A percentile compares a stretch with the other conserved stretches of the same genome.
These are phyloP conservation scores for Galaxea fascicularis DNA, from an alignment of 92 coral and sea anemone species.

Conservation along the genomic window DNA sequence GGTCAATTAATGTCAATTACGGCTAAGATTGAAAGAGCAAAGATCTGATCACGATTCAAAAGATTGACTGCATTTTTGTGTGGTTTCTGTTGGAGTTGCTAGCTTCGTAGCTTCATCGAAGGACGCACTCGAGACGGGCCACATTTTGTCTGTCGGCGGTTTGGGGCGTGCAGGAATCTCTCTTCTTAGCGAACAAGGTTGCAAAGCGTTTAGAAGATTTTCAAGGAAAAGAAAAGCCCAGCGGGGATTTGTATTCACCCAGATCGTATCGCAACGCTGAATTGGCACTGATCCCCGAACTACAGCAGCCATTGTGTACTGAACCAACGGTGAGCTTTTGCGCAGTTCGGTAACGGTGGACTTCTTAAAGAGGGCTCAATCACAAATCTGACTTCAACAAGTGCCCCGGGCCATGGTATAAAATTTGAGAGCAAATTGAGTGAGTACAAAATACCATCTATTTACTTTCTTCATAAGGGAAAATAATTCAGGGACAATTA, in stretches of 20 bases:
- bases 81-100: not conserved
- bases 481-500: constrained; percentile 12
- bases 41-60: constrained; percentile 37
- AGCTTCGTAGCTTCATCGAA: not conserved
- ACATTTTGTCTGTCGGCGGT: not conserved
- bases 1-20: constrained; percentile 81
- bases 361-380: constrained; percentile 19
- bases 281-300: constrained; percentile 34
- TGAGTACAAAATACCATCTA: not conserved
- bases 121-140: not conserved
- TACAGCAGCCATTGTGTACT: constrained; percentile 3
- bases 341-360: not conserved
- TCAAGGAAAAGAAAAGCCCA: constrained; percentile 6
- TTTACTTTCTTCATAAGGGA: not conserved
- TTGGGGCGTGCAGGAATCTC: not conserved
- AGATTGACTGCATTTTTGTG: constrained; percentile 39
- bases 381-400: constrained; percentile 36
- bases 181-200: not conserved
- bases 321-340: not conserved
- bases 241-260: constrained; percentile 39
- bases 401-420: constrained; percentile 8
- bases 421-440: constrained; percentile 4
- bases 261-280: constrained; percentile 32
- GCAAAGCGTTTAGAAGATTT: constrained; percentile 24
- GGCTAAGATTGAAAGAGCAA: constrained; percentile 41